Evolutionary conservation across 2,113 vertebrate species (phyloP), one percentile per base, ranked within the genome.

Genomic region (Perca fluviatilis): DNA sequence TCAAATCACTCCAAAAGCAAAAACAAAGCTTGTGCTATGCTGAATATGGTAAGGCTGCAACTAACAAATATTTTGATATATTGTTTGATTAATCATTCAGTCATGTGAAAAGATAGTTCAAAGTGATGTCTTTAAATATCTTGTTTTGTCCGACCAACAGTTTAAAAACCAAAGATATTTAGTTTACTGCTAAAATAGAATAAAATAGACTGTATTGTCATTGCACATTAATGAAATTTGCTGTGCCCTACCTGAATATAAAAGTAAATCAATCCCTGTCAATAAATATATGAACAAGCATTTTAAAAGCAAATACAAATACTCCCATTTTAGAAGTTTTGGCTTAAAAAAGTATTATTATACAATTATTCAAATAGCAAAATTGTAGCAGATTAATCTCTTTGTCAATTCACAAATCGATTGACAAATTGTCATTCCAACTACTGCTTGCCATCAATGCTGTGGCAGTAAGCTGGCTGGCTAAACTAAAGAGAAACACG

Each of bases 401-500:
- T 30, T 53, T 69, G 16, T 43, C 54, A 58, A 16, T 13, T 60
- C 15, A 71, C 13, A 21, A 23, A 30, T 21, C 11, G 5, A 62
- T 6, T 9, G 11, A 63, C 18, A 13, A 40, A 61, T 40, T 3
- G 11, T 47, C 40, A 65, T 47, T 47, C 47, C 16, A 50, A 46
- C 21, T 65, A 18, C 16, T 67, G 25, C 68, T 72, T 51, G 0
- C 18, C n/a, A 46, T 69, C 47, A 36, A 36, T 25, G 5, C 30
- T 61, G 60, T 46, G 61, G 69, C n/a, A 53, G 58, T 53, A 47
- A 56, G 11, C 18, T 64, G 40, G 21, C 21, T 53, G 27, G 23
- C 18, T 33, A 7, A 80, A 40, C 25, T 57, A 62, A 56, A 86
- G 9, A 50, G 12, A 49, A 71, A 61, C 30, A 51, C n/a, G 7